Base-by-base conservation (phyloP, 2,888 invertebrate species). In the Acanthococcus lagerstroemiae region DNA sequence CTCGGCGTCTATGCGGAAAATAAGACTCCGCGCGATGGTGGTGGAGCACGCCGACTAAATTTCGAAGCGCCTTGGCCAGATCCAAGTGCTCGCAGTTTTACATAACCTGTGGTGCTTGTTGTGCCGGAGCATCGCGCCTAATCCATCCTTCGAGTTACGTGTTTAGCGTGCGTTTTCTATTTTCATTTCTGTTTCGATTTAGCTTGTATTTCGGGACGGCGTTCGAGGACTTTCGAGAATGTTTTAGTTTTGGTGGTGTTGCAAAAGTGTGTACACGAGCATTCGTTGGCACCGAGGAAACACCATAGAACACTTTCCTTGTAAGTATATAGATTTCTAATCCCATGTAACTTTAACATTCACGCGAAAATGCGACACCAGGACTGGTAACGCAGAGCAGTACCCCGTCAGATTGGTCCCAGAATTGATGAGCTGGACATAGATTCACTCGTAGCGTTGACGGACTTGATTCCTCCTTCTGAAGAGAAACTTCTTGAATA, bases 1-100 rank as follows among this genome's bases (percentile, higher is more conserved):
- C 48, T 48, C 46, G 52, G 44, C 63, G 44, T 24, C 24, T 63
- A 54, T 63, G 52, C 5, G 5, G 19, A 19, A n/a, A n/a, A n/a
- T n/a, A n/a, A n/a, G n/a, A n/a, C n/a, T n/a, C 19, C 17, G 46
- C 37, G 15, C 37, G 58, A 46, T 58, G 46, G 58, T 58, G 58
- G 58, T 37, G 46, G n/a, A n/a, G n/a, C n/a, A 60, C 48, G 27
- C 46, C 48, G 60, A 60, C 48, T 60, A 50, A 60, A 60, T 60
- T 60, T 60, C 60, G 21, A 60, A 48, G 60, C 25, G 46, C 48
- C 48, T 60, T 46, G 25, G 46, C 27, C 45, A 45, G 48, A 60
- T 60, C 48, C 24, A 60, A 60, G 48, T 48, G 46, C n/a, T n/a
- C n/a, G n/a, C n/a, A n/a, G 46, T 60, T 60, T 60, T 60, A 46